phyloP scores from a whole-genome alignment of 2,797 vertebrate species.

The Poecilia velifera region DNA sequence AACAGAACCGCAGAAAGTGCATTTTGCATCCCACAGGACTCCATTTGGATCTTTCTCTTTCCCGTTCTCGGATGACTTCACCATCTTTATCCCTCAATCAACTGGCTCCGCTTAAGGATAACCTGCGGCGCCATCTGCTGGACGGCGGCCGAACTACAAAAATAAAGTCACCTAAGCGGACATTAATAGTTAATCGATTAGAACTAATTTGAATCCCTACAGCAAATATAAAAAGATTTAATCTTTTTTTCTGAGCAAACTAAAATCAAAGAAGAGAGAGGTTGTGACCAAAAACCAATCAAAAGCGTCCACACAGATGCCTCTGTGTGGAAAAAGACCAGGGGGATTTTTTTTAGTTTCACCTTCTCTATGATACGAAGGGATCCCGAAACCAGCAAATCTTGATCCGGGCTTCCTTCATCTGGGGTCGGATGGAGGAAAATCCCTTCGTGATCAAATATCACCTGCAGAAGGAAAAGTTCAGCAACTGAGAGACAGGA shows the following conservation, averaged over 20 bases:
- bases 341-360: conserved; percentile 5
- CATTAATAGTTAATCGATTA: too few species aligned
- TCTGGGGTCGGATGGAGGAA: conserved; percentile 89
- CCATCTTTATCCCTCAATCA: too few species aligned
- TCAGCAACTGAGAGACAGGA: background rate
- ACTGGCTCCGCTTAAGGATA: too few species aligned
- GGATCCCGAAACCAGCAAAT: conserved; percentile 87
- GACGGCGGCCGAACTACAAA: too few species aligned
- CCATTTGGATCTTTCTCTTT: too few species aligned
- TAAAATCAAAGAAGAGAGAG: background rate
- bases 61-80: too few species aligned
- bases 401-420: conserved; percentile 85
- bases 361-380: conserved; percentile 93
- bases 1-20: too few species aligned
- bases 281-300: background rate
- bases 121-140: too few species aligned
- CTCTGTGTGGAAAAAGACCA: background rate
- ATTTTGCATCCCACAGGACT: too few species aligned
- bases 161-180: too few species aligned
- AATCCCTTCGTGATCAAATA: conserved; percentile 93
- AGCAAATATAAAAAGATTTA: background rate
- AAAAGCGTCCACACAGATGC: background rate
- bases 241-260: background rate
- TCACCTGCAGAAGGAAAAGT: conserved; percentile 77
- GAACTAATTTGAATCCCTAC: too few species aligned